phyloP scores from a whole-genome alignment of 2,888 invertebrate species.

The Melinaea marsaeus region DNA sequence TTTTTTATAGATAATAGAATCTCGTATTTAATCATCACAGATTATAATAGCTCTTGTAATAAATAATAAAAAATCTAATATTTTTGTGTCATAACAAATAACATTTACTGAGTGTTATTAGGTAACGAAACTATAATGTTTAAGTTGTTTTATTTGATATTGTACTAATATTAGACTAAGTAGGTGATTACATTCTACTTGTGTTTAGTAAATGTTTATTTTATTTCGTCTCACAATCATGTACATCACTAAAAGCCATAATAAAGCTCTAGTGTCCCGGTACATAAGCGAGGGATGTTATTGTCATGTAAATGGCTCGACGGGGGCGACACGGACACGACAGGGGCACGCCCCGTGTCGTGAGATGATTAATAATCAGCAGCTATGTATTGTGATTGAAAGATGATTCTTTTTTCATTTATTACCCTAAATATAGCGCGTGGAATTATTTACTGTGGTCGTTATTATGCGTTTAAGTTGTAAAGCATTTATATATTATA shows the following conservation, averaged over 20 bases:
- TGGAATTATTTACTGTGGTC: too few relatives aligned
- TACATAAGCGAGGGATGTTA: constrained; percentile 35
- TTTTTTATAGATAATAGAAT: too few relatives aligned
- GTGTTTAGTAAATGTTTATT: constrained; percentile 11
- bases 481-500: neutral
- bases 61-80: too few relatives aligned
- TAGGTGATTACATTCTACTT: neutral
- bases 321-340: constrained; percentile 37
- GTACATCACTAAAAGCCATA: neutral
- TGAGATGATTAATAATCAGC: constrained; percentile 37
- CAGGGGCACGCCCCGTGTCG: constrained; percentile 35
- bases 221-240: neutral
- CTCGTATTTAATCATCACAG: too few relatives aligned
- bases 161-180: too few relatives aligned
- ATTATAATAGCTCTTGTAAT: too few relatives aligned
- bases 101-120: too few relatives aligned
- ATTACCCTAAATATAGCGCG: too few relatives aligned
- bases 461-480: too few relatives aligned
- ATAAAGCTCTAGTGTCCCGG: constrained; percentile 9
- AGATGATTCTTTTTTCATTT: constrained; percentile 9
- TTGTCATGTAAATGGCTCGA: constrained; percentile 44
- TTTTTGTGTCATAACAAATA: too few relatives aligned
- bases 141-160: too few relatives aligned
- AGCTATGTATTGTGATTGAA: constrained; percentile 20
- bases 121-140: too few relatives aligned